These are phyloP conservation scores for Hypolimnas misippus DNA, from an alignment of 2,888 invertebrate genomes.

Conservation along the genomic window DNA sequence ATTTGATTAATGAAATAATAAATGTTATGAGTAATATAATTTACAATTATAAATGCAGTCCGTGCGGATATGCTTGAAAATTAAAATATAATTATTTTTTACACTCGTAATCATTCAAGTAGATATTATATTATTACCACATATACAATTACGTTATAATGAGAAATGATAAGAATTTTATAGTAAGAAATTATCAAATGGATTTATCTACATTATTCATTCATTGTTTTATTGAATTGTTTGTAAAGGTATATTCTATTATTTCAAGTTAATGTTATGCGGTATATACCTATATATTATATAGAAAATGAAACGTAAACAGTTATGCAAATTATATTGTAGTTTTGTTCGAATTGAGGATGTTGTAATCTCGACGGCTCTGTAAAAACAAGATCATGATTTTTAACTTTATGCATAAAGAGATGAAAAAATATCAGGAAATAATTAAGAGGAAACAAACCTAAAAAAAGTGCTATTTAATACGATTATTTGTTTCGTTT, in stretches of 20 bases:
- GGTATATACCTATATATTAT: not conserved
- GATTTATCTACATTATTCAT: slow-evolving; percentile 34
- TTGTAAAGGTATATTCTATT: slow-evolving; percentile 30
- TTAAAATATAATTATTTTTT: not conserved
- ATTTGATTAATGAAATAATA: not conserved
- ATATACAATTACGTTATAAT: slow-evolving; percentile 26
- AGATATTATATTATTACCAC: slow-evolving; percentile 1
- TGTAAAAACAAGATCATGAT: slow-evolving; percentile 33
- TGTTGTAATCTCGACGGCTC: slow-evolving; percentile 21
- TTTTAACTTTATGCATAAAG: slow-evolving; percentile 20
- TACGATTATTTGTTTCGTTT: not conserved
- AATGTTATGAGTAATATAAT: not conserved
- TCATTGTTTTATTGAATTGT: slow-evolving; percentile 38
- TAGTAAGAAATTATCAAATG: slow-evolving; percentile 32
- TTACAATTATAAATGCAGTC: not conserved
- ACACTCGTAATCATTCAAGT: not conserved
- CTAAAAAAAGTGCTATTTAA: slow-evolving; percentile 1
- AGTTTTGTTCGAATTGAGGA: slow-evolving; percentile 19
- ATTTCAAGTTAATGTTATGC: slow-evolving; percentile 20
- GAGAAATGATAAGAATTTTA: slow-evolving; percentile 36
- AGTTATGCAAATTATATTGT: slow-evolving; percentile 22
- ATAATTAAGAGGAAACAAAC: slow-evolving; percentile 28
- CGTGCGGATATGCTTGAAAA: not conserved
- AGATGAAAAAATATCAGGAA: slow-evolving; percentile 34
- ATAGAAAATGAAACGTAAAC: slow-evolving; percentile 8